These are phyloP conservation scores for Trachops cirrhosus DNA, from an alignment of 2,797 vertebrate species.

Conservation along the genomic window DNA sequence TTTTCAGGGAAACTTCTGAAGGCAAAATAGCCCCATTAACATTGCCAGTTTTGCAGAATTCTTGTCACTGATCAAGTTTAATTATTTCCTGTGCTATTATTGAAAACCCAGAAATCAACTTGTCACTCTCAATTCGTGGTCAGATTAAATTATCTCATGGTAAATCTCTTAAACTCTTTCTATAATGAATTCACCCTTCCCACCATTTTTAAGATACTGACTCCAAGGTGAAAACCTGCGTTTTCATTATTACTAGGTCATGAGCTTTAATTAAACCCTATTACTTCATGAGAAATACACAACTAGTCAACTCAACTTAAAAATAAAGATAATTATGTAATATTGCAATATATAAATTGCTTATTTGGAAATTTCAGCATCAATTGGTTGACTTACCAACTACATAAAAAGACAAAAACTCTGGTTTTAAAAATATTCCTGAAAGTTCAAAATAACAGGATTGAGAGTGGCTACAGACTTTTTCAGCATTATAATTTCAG, in stretches of 20 bases:
- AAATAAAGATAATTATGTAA: not conserved
- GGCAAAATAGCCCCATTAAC: conserved; percentile 15
- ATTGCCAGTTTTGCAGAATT: conserved; percentile 21
- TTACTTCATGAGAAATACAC: not conserved
- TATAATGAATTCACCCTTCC: not conserved
- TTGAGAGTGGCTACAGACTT: not conserved
- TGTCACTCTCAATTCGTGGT: conserved; percentile 14
- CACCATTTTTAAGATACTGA: not conserved
- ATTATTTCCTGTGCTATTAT: conserved; percentile 54
- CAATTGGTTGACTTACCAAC: not conserved
- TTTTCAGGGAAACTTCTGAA: conserved; percentile 48
- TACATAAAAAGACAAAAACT: not conserved
- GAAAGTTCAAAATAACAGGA: not conserved
- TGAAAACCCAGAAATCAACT: conserved; percentile 22
- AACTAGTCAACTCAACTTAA: not conserved
- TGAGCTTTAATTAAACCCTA: not conserved
- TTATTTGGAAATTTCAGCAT: not conserved
- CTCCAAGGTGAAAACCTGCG: not conserved
- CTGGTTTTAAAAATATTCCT: not conserved
- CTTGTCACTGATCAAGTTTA: conserved; percentile 43
- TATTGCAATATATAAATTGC: not conserved
- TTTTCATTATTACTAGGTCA: not conserved
- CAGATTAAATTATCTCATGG: not conserved
- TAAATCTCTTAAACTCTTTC: not conserved
- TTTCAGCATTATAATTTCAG: not conserved